A percentile compares a stretch with the other conserved stretches of the same genome.
Conservation (phyloP, 2,888 invertebrate species). For the Gymnoscelis rufifasciata region DNA sequence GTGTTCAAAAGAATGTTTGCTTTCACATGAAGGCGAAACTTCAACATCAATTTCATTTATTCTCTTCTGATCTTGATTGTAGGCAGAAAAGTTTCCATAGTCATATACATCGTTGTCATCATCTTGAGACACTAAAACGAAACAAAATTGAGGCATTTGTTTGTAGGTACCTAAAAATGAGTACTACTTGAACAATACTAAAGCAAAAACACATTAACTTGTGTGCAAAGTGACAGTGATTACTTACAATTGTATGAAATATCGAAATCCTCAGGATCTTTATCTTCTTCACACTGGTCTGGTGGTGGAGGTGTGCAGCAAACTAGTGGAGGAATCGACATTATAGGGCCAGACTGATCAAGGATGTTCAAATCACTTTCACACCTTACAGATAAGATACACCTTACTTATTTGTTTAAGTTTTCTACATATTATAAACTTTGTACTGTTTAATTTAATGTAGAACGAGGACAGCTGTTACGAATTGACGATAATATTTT, state of each 20-base stretch:
- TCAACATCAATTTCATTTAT: slow-evolving; percentile 21
- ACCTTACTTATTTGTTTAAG: too few species aligned
- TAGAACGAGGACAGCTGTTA: slow-evolving; percentile 63
- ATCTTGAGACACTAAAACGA: slow-evolving; percentile 64
- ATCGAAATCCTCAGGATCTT: slow-evolving; percentile 75
- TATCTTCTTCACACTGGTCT: slow-evolving; percentile 82
- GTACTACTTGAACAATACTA: not conserved
- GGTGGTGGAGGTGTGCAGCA: slow-evolving; percentile 83
- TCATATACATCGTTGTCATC: slow-evolving; percentile 62
- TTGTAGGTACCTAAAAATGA: not conserved
- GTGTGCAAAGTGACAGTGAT: too few species aligned
- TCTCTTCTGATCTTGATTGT: slow-evolving; percentile 36
- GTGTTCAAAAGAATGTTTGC: slow-evolving; percentile 28
- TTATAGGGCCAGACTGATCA: slow-evolving; percentile 45
- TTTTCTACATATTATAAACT: slow-evolving; percentile 15
- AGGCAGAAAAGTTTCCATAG: slow-evolving; percentile 56
- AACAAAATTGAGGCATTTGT: slow-evolving; percentile 1
- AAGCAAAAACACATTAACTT: too few species aligned
- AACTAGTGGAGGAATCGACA: slow-evolving; percentile 83
- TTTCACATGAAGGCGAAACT: slow-evolving; percentile 18
- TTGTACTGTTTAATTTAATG: slow-evolving; percentile 23
- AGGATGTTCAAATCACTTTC: slow-evolving; percentile 32
- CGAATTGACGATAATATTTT: slow-evolving; percentile 49
- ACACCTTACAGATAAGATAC: slow-evolving; percentile 22
- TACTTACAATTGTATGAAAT: slow-evolving; percentile 65